A percentile compares a stretch with the other conserved stretches of the same genome.
These are phyloP conservation scores for Nephrotoma guestfalica DNA, from an alignment of 2,888 invertebrate genomes.

Conservation along the genomic window DNA sequence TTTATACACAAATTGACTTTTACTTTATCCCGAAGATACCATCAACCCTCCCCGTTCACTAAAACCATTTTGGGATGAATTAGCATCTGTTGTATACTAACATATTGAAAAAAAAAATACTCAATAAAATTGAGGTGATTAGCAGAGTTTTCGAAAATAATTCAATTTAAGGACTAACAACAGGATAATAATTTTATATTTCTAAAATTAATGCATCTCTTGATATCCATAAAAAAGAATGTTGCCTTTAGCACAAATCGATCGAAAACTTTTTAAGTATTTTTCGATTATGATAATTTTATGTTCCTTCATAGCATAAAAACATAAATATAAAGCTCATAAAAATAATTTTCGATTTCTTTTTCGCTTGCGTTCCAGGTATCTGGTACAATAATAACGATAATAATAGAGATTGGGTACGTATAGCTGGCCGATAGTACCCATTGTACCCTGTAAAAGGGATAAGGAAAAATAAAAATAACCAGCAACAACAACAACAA, in stretches of 20 bases:
- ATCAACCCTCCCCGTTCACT: too few species aligned
- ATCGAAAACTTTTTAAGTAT: not conserved
- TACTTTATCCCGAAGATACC: too few species aligned
- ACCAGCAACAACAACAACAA: slow-evolving; percentile 1
- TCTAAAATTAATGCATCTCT: not conserved
- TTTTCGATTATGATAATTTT: not conserved
- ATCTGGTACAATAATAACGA: slow-evolving; percentile 33
- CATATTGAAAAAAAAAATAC: too few species aligned
- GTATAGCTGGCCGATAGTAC: slow-evolving; percentile 34
- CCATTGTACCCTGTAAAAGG: slow-evolving; percentile 34
- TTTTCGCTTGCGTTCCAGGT: slow-evolving; percentile 19
- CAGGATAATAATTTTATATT: not conserved
- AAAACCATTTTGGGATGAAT: too few species aligned
- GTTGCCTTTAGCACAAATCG: not conserved
- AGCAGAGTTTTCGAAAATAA: not conserved
- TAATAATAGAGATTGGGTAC: slow-evolving; percentile 32
- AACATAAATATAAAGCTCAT: not conserved
- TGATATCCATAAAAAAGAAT: not conserved
- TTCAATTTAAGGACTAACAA: not conserved
- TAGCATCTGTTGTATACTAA: too few species aligned
- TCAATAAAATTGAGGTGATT: not conserved
- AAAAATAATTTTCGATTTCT: not conserved
- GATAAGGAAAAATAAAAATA: slow-evolving; percentile 19
- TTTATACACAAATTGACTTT: too few species aligned
- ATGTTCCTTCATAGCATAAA: not conserved